Evolutionary conservation across 2,797 vertebrate genomes (phyloP).

Genomic region (Gymnopithys bicolor): DNA sequence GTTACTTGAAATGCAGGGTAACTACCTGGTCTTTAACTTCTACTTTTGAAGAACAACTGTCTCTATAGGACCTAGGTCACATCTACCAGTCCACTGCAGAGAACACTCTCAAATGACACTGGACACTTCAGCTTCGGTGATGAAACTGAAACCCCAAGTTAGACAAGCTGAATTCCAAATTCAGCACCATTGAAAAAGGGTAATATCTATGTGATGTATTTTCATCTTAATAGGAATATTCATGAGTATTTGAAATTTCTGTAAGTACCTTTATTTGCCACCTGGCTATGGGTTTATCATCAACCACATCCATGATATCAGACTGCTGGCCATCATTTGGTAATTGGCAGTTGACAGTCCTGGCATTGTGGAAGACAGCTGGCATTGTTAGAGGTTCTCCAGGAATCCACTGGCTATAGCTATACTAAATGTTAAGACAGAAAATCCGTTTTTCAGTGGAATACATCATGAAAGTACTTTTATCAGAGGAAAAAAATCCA

Average conservation of each 20-base stretch:
- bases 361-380: conserved; percentile 80
- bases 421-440: conserved; percentile 76
- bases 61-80: background rate
- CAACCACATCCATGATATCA: conserved; percentile 48
- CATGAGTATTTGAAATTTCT: background rate
- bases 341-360: conserved; percentile 83
- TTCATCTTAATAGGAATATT: background rate
- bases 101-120: background rate
- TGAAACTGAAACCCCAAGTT: background rate
- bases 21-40: background rate
- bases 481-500: background rate
- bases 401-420: conserved; percentile 79
- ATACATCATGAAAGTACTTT: background rate
- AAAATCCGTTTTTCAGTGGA: conserved; percentile 1
- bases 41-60: background rate
- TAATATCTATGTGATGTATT: background rate
- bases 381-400: conserved; percentile 75
- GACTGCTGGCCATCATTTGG: conserved; percentile 71
- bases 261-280: conserved; percentile 90
- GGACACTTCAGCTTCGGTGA: background rate
- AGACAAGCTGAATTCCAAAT: background rate
- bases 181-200: background rate
- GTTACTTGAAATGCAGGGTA: background rate
- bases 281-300: conserved; percentile 77
- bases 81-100: background rate